Evolutionary conservation across 2,888 invertebrate species (phyloP), one percentile per base, ranked within the genome.

Genomic region (Troglohyphantes excavatus): DNA sequence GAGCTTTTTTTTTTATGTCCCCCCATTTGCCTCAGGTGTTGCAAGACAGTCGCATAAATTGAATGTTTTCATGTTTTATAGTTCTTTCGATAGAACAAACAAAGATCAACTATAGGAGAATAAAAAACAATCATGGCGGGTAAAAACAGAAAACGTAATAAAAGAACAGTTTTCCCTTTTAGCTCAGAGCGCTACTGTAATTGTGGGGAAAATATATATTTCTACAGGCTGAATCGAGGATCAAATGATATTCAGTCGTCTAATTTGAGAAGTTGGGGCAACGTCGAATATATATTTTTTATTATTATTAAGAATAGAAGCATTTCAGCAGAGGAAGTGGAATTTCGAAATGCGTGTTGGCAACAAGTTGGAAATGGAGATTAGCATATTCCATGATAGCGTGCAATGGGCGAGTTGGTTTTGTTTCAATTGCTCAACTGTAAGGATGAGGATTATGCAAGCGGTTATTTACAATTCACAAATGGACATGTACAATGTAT

Each of bases 11-110:
- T 82, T 83, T 73, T 65, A 73, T 73, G 29, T 70, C 59, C 21
- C n/a, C 73, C 76, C 88, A 89, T 89, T 89, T 81, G 88, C 88
- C 88, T 68, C 88, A 89, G 88, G 88, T 89, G 88, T 82, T 67
- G 68, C 88, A 29, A 83, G 70, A 76, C 88, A 83, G 21, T 82
- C 53, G 88, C 82, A 89, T 89, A 89, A 89, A 89, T 89, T 89
- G 88, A 89, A 89, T 82, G 76, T 82, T n/a, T 89, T 83, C 76
- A 67, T 76, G 13, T 81, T 88, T 88, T 75, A 81, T 79, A 70
- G 86, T 72, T 65, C 75, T 61, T 81, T 73, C 65, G 27, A 19
- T 26, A 70, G 82, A 89, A 89, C 75, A 89, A 88, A 88, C 81
- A 88, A 75, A 59, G 75, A n/a, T 46, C 29, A 33, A 65, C 17